phyloP scores from a whole-genome alignment of 1,140 invertebrate genomes.

The Potamilus streckersoni region DNA sequence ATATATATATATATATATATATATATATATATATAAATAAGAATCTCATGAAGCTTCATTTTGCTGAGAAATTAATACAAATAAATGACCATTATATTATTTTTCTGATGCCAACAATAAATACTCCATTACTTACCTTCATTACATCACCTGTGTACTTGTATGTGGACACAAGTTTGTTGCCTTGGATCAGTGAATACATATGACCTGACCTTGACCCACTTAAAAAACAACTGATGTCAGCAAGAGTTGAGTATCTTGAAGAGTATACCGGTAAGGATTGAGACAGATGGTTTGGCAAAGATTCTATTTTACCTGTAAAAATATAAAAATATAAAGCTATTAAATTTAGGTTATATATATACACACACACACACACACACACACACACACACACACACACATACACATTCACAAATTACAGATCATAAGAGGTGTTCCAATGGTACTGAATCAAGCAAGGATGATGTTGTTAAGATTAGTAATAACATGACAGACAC shows the following conservation, averaged over 20 bases:
- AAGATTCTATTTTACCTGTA: slow-evolving; percentile 4
- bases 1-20: too few relatives aligned
- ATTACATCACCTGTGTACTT: slow-evolving; percentile 40
- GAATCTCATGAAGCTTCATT: not conserved
- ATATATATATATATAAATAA: too few relatives aligned
- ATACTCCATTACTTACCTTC: slow-evolving; percentile 27
- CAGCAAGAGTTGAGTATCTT: slow-evolving; percentile 14
- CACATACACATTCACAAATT: too few relatives aligned
- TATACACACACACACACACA: too few relatives aligned
- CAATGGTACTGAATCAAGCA: too few relatives aligned
- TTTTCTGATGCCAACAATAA: not conserved
- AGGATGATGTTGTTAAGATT: too few relatives aligned
- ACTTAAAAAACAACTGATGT: slow-evolving; percentile 43
- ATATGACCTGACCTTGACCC: slow-evolving; percentile 37
- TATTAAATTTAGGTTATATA: too few relatives aligned
- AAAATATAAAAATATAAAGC: slow-evolving; percentile 3
- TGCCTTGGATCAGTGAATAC: slow-evolving; percentile 31
- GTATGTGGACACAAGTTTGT: slow-evolving; percentile 32
- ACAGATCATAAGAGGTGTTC: too few relatives aligned
- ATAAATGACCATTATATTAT: not conserved
- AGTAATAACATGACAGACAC: too few relatives aligned
- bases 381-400: too few relatives aligned
- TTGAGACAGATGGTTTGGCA: not conserved
- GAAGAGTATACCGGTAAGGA: slow-evolving; percentile 25
- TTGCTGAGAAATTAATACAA: not conserved